Percentiles rank a stretch among this genome's conserved stretches.
Conservation (phyloP, 2,888 invertebrate genomes). For the Argyresthia goedartella region DNA sequence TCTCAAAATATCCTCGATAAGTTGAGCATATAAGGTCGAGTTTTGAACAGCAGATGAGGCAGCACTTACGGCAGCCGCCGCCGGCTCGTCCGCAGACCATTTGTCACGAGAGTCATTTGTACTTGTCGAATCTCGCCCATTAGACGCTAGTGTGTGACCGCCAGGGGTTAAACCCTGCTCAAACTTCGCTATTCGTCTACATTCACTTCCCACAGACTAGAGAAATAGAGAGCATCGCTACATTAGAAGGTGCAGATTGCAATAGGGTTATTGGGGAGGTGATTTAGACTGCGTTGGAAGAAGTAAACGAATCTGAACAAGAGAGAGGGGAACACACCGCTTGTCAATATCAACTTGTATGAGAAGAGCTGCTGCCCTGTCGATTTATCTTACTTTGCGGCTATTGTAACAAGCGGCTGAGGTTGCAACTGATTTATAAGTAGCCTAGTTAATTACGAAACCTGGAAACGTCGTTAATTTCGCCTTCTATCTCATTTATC, state of each 20-base stretch:
- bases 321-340: slow-evolving; percentile 35
- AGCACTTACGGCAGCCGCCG: slow-evolving; percentile 13
- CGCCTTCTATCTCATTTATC: slow-evolving; percentile 40
- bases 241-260: slow-evolving; percentile 17
- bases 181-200: slow-evolving; percentile 34
- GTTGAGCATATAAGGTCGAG: slow-evolving; percentile 32
- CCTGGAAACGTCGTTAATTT: slow-evolving; percentile 52
- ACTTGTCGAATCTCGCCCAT: slow-evolving; percentile 72
- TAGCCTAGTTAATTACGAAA: slow-evolving; percentile 55
- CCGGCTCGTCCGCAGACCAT: slow-evolving; percentile 61
- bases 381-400: slow-evolving; percentile 67
- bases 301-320: slow-evolving; percentile 30
- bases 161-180: slow-evolving; percentile 52
- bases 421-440: slow-evolving; percentile 62
- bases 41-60: slow-evolving; percentile 21
- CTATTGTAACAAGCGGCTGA: slow-evolving; percentile 53
- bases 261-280: slow-evolving; percentile 6
- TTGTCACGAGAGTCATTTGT: slow-evolving; percentile 71
- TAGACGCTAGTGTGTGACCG: slow-evolving; percentile 69
- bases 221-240: slow-evolving; percentile 12
- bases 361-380: slow-evolving; percentile 53
- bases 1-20: too few relatives aligned
- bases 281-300: slow-evolving; percentile 18
- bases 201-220: slow-evolving; percentile 29
- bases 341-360: slow-evolving; percentile 57